Base-by-base conservation (phyloP, 2,888 invertebrate genomes). In the Leptarthrus brevirostris region DNA sequence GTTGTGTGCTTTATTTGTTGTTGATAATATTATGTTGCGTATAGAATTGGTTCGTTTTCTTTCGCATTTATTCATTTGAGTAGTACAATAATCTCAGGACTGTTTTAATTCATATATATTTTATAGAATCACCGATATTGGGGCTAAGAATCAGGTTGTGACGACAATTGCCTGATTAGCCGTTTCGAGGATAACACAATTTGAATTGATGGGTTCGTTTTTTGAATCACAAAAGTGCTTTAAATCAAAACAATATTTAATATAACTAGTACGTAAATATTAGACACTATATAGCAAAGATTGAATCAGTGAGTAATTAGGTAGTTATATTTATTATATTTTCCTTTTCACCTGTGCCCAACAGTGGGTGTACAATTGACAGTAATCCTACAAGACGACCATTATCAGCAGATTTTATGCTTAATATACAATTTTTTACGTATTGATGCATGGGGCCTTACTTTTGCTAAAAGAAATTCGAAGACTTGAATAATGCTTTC, bases 111-210 rank as follows among this genome's bases (percentile, higher is more conserved):
- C n/a, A n/a, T n/a, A n/a, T n/a, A n/a, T 47, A 76, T 77, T 44
- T 80, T 80, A 4, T 78, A 88, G 88, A 87, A 85, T 87, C 87
- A 81, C 87, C 86, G 86, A 87, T 88, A 84, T 86, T 86, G 85
- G 88, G 87, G 81, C 85, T 88, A 86, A 87, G 87, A 86, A 88
- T 88, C 87, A 88, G 86, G 84, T 86, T 88, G 81, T 88, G 84
- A 87, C 87, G 77, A 86, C 86, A 75, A 87, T 88, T 79, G 86
- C 84, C 78, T 84, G 82, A 84, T 81, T 77, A 77, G 24, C 34
- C 10, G 52, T 30, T 52, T 20, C n/a, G 30, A 69, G 3, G 10
- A n/a, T 8, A 30, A 52, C 16, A 12, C 30, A 14, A 16, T 8
- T 49, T 14, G 22, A 44, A 22, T 69, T 3, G 20, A 6, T 52